Base-by-base conservation (phyloP, 2,888 invertebrate species). In the Vesta saturnalis region DNA sequence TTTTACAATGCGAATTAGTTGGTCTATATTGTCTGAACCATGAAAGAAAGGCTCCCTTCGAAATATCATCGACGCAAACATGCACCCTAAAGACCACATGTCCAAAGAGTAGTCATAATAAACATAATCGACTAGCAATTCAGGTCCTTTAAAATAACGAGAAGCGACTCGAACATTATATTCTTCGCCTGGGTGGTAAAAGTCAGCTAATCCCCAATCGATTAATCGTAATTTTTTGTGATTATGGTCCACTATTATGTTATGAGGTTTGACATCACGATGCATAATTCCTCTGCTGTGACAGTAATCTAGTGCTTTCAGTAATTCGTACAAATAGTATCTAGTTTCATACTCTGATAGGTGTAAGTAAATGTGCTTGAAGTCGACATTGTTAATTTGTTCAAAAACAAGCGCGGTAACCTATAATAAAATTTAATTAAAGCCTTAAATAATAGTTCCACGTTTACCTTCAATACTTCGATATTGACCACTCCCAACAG, bases 241-340 rank as follows among this genome's bases (percentile, higher is more conserved):
- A 22, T 77, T 77, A 62, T 78, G 77, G 71, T 84, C 83, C 6
- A 83, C 79, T 39, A 84, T 81, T 15, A 84, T 82, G 68, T 84
- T 84, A 67, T 84, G 84, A 1, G 84, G 84, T 70, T 84, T 84
- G 0, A 84, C 82, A 70, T 84, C 83, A 21, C 84, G 76, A 63
- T 84, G 84, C 83, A 84, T 84, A 15, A 84, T 83, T 1, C 84
- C 84, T 62, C 78, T 78, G 59, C 83, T 82, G 70, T 84, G 84
- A 64, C 83, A 83, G 65, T 74, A 84, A 71, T 84, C 83, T 30
- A 84, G 67, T 0, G 83, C 85, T 77, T 83, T 85, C 61, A 86
- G 73, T 43, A 86, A 72, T 77, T 86, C 85, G 69, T 83, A 83
- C 16, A 85, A 76, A 73, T 86, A 86, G 76, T 78, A 85, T 39